Percentiles rank a stretch among this genome's conserved stretches.
phyloP scores from a whole-genome alignment of 2,797 vertebrate genomes.

The Argya squamiceps region DNA sequence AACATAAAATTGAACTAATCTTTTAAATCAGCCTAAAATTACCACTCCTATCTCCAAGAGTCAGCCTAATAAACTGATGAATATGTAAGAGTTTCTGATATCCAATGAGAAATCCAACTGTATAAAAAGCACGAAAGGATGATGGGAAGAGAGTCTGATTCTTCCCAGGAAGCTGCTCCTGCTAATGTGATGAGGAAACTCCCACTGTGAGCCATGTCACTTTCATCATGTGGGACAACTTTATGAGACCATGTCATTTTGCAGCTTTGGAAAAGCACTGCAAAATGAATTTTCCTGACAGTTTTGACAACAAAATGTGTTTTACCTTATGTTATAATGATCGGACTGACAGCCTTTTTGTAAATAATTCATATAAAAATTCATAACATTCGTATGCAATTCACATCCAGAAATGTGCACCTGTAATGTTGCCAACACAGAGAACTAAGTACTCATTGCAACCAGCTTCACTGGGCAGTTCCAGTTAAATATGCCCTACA shows the following conservation, averaged over 20 bases:
- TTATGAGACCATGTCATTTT: background rate
- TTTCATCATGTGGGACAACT: background rate
- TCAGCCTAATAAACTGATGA: conserved; percentile 20
- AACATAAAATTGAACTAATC: background rate
- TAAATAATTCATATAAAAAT: background rate
- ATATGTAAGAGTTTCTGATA: conserved; percentile 14
- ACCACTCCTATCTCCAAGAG: background rate
- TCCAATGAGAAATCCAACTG: background rate
- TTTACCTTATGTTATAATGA: background rate
- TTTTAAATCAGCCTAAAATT: background rate
- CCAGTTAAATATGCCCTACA: background rate
- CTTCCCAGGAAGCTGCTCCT: background rate
- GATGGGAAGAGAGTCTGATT: background rate
- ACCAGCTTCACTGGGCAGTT: background rate
- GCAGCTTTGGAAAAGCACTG: background rate
- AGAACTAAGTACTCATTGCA: background rate
- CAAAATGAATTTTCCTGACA: background rate
- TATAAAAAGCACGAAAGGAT: background rate
- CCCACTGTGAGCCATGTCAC: background rate
- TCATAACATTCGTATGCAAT: background rate
- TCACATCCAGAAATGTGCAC: background rate
- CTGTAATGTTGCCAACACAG: background rate
- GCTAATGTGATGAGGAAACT: conserved; percentile 10
- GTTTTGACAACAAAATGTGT: background rate
- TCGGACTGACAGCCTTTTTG: background rate